Conservation (phyloP, 2,888 invertebrate genomes). For the Lasioglossum morio region DNA sequence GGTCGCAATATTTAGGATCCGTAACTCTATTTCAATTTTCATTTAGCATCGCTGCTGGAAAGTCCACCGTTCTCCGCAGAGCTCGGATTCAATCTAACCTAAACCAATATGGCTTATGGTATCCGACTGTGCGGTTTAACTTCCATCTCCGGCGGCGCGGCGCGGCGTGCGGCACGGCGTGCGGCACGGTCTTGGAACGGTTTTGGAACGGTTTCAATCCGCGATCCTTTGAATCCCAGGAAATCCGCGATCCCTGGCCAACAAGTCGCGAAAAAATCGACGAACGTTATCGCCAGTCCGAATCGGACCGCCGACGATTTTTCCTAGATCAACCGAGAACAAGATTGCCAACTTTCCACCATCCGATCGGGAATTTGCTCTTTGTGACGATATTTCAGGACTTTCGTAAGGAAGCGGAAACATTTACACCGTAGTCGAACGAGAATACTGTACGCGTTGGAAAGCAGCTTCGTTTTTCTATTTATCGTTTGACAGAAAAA, state of each 20-base stretch:
- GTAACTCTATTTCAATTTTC: slow-evolving; percentile 11
- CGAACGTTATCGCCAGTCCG: neutral
- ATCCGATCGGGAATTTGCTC: neutral
- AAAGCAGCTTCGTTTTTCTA: no score
- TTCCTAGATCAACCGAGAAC: neutral
- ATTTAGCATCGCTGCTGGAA: neutral
- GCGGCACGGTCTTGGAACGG: slow-evolving; percentile 37
- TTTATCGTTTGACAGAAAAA: no score
- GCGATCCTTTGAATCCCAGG: neutral
- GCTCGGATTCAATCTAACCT: slow-evolving; percentile 10
- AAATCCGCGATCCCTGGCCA: slow-evolving; percentile 15
- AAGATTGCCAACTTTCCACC: slow-evolving; percentile 6
- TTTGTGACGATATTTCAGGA: neutral
- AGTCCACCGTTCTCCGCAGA: neutral
- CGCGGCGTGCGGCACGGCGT: neutral
- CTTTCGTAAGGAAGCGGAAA: no score
- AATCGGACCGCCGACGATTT: neutral
- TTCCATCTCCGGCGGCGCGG: slow-evolving; percentile 14
- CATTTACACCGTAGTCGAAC: no score
- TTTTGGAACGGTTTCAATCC: slow-evolving; percentile 47
- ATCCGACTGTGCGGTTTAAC: slow-evolving; percentile 42
- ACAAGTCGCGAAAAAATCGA: slow-evolving; percentile 6
- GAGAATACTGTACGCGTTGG: no score
- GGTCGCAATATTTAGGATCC: neutral
- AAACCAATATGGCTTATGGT: slow-evolving; percentile 39